Percentiles rank a stretch among this genome's conserved stretches.
Evolutionary conservation across 2,113 vertebrate genomes (phyloP).

Genomic region (Saiga tatarica): DNA sequence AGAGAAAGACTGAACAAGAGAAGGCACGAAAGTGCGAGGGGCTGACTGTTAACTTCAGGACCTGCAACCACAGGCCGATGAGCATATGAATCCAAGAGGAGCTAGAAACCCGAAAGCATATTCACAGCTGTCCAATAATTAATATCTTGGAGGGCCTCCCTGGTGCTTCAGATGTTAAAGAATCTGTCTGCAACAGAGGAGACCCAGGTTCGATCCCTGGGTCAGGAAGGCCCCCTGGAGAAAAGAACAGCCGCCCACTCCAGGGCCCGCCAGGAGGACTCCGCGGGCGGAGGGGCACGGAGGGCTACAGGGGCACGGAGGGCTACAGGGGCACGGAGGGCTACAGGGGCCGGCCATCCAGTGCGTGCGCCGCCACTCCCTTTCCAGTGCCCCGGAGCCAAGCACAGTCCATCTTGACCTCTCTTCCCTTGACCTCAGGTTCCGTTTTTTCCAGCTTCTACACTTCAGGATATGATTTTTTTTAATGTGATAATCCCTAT

Average conservation of each 20-base stretch:
- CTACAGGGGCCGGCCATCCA: too few relatives aligned
- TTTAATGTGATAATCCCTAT: neutral
- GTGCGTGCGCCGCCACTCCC: neutral
- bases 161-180: neutral
- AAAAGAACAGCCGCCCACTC: neutral
- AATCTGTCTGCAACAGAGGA: neutral
- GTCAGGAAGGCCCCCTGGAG: neutral
- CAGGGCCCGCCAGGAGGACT: neutral
- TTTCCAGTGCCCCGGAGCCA: neutral
- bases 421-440: neutral
- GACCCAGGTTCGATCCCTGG: neutral
- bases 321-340: neutral
- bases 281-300: neutral
- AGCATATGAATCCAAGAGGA: neutral
- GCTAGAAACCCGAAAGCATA: neutral
- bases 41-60: neutral
- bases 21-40: neutral
- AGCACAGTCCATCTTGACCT: neutral
- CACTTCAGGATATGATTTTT: neutral
- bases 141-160: neutral
- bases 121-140: neutral
- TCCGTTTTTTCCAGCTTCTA: neutral
- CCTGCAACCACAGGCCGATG: neutral
- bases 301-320: neutral
- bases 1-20: neutral